Base-by-base conservation (phyloP, 2,113 vertebrate genomes). In the Mesembrinibis cayennensis region DNA sequence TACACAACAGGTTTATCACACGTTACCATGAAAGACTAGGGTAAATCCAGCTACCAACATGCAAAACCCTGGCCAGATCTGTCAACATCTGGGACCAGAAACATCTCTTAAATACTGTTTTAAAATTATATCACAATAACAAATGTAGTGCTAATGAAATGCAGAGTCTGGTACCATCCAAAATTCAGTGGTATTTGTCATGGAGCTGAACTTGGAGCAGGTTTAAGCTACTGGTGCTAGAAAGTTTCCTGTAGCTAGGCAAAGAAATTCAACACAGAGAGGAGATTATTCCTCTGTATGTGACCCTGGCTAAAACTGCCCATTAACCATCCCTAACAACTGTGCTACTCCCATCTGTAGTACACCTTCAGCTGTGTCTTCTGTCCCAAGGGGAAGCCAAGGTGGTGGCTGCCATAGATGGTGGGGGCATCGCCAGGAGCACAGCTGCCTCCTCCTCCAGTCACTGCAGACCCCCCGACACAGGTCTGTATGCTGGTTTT, bases 131-230 rank as follows among this genome's bases (percentile, higher is more conserved):
- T 84, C 76, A 88, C 69, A 89, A 52, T 65, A 95, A 90, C 73
- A 83, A 93, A 86, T 42, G 65, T 44, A 72, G 89, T 69, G 93
- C 45, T 89, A 92, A 94, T 47, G 62, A 95, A 94, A 93, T 84
- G 44, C 30, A 85, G 58, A 67, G 61, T 56, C 36, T 87, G 18
- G 21, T 71, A 84, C 14, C 16, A 69, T 76, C 44, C 69, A 82
- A 87, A 87, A 94, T 62, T 69, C 84, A 95, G 59, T 50, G 34
- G 19, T 71, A 82, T 55, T 38, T 93, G 72, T 23, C 40, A 55
- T 27, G 30, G 44, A 7, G 3, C 32, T 71, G 49, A 79, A 81
- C 30, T 94, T 56, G 40, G 40, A 42, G 12, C 23, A 77, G 45
- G 36, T 79, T 89, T 49, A 89, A 72, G 49, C 36, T 89, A 65